Evolutionary conservation across 2,113 vertebrate genomes (phyloP), one percentile per base, ranked within the genome.

Genomic region (Phrynosoma platyrhinos): DNA sequence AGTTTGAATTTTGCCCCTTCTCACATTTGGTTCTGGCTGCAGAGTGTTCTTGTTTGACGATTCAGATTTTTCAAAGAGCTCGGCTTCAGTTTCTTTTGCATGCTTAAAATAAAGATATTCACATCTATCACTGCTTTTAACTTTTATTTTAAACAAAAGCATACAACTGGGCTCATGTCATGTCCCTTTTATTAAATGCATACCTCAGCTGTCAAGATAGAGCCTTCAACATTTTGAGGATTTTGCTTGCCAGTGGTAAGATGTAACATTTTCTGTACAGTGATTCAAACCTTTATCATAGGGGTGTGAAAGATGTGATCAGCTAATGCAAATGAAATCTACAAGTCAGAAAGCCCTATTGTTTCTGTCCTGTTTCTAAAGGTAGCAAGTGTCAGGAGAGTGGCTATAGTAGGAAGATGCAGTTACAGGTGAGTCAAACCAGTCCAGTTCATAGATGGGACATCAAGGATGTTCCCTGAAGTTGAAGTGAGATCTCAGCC

Each of bases 91-190:
- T 55, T 72, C 55, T 80, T 40, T 1, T 4, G 80, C 58, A 77
- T 64, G 40, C 58, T 83, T 66, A 77, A 88, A 88, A 88, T 66
- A 88, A 88, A 77, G 40, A 77, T 53, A 30, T 16, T 71, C 42
- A 82, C 40, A 55, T 76, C 71, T 53, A 53, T 13, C 32, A 36
- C 13, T 8, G 12, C 72, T 77, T 83, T 83, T 68, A 82, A 76
- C 71, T 77, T 68, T 77, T 40, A 47, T 83, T 82, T 88, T 76
- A 64, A 77, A 78, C 36, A 23, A 66, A 86, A 58, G 75, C 25
- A 66, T n/a, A 78, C 47, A 66, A 58, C 32, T 40, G 20, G 18
- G 58, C 47, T 62, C 40, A n/a, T 30, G 20, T 58, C 21, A 23
- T 21, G 36, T 8, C 0, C 32, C 66, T 68, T 62, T 9, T 68